Base-by-base conservation (phyloP, 2,888 invertebrate species). In the Nemapogon koenigi region DNA sequence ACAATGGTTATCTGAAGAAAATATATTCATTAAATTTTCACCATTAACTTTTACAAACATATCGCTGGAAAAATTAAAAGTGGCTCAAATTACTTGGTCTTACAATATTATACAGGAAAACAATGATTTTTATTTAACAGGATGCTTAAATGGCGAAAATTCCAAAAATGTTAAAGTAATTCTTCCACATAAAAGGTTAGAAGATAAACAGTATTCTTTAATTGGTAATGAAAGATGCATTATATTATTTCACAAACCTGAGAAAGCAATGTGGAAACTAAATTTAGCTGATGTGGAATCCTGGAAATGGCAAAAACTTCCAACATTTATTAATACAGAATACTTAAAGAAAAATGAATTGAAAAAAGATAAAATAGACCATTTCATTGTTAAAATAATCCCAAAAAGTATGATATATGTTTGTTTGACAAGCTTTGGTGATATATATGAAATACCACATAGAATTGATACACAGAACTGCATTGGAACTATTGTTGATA, bases 401-500 rank as follows among this genome's bases (percentile, higher is more conserved):
- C 44, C 53, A 15, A 49, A 47, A 16, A 63, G 65, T 51, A 55
- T 59, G 30, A 50, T 52, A 1, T 55, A 57, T 39, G 31, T 69
- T 14, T 66, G 54, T 51, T 50, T 76, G 31, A 69, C 68, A 7
- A 51, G 47, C 22, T 46, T 45, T 29, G 66, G 71, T 3, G 45
- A 44, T 37, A 68, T 89, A 1, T 91, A 83, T 52, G 79, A 83
- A 49, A 62, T 88, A 36, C 89, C 89, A 3, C 72, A 78, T 51
- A 63, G 86, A 36, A 57, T 89, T 13, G 70, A 84, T 45, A 83
- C 84, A 50, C 64, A 66, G 26, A 72, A 81, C 43, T 69, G 71
- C 44, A 31, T 49, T 4, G 69, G 82, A 10, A 81, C 78, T 50
- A 81, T 88, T 11, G 60, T 78, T 38, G 85, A 89, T 52, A 59